phyloP scores from a whole-genome alignment of 1,140 invertebrate species.

The Caerostris extrusa region DNA sequence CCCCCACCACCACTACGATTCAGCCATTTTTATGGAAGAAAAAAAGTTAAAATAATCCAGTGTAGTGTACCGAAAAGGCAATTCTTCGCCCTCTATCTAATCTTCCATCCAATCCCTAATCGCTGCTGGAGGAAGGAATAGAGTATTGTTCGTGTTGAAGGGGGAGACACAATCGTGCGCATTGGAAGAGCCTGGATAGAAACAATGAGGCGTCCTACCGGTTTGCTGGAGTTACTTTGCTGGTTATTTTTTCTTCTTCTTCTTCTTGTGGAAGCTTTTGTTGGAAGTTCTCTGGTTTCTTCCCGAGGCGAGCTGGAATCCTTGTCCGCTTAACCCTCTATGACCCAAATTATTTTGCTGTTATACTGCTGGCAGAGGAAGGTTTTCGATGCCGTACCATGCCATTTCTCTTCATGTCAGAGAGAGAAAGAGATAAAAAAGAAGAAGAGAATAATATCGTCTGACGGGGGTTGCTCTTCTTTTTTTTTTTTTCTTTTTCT shows the following conservation, averaged over 20 bases:
- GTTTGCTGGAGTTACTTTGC: slow-evolving; percentile 37
- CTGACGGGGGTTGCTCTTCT: neutral
- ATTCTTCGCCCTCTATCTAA: slow-evolving; percentile 2
- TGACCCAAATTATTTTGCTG: slow-evolving; percentile 69
- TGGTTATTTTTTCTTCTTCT: neutral
- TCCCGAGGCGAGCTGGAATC: slow-evolving; percentile 47
- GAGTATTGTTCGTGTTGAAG: neutral
- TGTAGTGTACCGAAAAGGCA: neutral
- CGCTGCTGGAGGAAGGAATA: neutral
- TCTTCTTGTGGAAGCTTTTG: neutral
- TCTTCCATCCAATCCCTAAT: slow-evolving; percentile 1
- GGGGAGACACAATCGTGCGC: neutral
- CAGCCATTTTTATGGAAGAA: slow-evolving; percentile 23
- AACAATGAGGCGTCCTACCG: slow-evolving; percentile 60
- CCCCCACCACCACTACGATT: neutral
- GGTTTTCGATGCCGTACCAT: neutral
- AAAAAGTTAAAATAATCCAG: slow-evolving; percentile 40
- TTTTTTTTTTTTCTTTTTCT: neutral
- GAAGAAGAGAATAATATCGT: neutral
- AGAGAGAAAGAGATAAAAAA: neutral
- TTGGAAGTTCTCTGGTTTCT: slow-evolving; percentile 10
- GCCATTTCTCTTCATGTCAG: slow-evolving; percentile 42
- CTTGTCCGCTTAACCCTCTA: slow-evolving; percentile 72
- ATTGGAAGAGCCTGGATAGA: slow-evolving; percentile 3
- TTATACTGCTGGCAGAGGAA: neutral